phyloP scores from a whole-genome alignment of 2,888 invertebrate species.

The Fragum sueziense region DNA sequence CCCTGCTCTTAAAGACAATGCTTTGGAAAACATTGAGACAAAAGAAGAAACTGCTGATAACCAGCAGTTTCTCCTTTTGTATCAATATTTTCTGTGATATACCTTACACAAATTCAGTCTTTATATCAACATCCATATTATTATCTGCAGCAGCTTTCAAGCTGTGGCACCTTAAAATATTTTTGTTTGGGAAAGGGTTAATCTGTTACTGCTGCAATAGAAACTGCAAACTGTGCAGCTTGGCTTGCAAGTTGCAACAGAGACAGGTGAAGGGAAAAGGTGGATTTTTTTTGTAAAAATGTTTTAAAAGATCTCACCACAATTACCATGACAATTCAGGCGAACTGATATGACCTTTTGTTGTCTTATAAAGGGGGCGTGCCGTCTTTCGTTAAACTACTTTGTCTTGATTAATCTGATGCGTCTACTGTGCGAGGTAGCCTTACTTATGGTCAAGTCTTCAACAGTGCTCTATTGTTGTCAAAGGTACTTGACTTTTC shows the following conservation, averaged over 20 bases:
- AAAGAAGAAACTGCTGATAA: too few relatives aligned
- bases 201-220: background rate
- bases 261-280: background rate
- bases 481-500: background rate
- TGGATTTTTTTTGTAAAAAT: too few relatives aligned
- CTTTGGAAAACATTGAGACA: too few relatives aligned
- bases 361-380: conserved; percentile 6
- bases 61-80: too few relatives aligned
- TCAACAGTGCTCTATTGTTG: background rate
- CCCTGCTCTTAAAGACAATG: too few relatives aligned
- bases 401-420: background rate
- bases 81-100: too few relatives aligned
- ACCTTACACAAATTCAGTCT: too few relatives aligned
- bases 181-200: background rate
- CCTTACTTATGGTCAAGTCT: background rate
- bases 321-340: conserved; percentile 19
- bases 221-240: background rate
- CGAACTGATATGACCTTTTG: conserved; percentile 7
- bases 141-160: too few relatives aligned
- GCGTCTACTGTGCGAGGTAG: background rate
- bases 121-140: too few relatives aligned
- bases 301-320: background rate
- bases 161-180: background rate
- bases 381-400: background rate
- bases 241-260: background rate